These are phyloP conservation scores for Phytoseiulus persimilis DNA, from an alignment of 2,888 invertebrate species.

Conservation along the genomic window DNA sequence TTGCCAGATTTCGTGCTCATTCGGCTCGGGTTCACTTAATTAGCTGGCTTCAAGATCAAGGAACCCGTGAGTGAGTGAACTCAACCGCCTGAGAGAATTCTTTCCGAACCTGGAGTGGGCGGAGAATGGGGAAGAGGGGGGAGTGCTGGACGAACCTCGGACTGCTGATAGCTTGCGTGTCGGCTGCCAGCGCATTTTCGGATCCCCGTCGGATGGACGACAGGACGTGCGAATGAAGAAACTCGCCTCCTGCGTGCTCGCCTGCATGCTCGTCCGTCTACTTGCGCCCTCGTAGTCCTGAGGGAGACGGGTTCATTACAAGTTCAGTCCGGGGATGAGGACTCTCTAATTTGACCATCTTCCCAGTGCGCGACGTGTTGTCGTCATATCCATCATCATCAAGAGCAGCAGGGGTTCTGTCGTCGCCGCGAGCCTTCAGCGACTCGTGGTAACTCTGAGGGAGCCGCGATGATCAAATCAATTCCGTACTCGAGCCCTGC, in stretches of 20 bases:
- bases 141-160: background rate
- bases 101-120: no score
- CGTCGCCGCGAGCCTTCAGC: background rate
- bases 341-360: background rate
- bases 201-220: background rate
- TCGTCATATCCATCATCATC: background rate
- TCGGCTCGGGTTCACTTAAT: no score
- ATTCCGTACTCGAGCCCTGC: no score
- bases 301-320: slow-evolving; percentile 5
- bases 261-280: background rate
- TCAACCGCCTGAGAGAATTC: no score
- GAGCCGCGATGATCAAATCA: no score
- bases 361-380: background rate
- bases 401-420: background rate
- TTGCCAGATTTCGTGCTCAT: no score
- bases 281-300: background rate
- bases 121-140: background rate
- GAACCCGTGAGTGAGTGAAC: no score
- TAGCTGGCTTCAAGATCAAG: no score
- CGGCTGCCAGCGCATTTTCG: background rate
- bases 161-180: background rate
- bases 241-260: background rate
- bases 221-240: background rate
- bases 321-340: background rate
- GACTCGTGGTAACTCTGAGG: no score